phyloP scores from a whole-genome alignment of 2,113 vertebrate species.

The Psittacus erithacus region DNA sequence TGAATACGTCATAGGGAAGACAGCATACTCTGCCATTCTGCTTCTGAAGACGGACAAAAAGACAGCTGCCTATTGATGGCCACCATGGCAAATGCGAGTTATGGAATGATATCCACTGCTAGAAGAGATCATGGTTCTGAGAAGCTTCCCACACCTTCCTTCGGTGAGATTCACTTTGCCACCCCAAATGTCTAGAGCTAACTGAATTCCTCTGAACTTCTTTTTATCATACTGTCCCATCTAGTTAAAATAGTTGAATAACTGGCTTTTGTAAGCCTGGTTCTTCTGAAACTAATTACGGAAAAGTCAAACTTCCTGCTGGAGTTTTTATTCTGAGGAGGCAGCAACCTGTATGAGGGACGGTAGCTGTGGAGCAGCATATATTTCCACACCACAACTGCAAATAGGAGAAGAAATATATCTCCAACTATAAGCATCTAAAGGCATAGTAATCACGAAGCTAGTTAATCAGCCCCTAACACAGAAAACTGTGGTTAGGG shows the following conservation, averaged over 20 bases:
- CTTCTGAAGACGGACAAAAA: not conserved
- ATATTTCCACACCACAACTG: not conserved
- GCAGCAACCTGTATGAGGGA: not conserved
- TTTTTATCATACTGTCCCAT: not conserved
- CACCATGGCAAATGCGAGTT: fast-evolving
- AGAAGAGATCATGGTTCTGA: not conserved
- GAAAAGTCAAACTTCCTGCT: not conserved
- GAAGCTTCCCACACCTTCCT: not conserved
- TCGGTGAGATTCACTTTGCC: not conserved
- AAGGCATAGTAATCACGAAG: not conserved
- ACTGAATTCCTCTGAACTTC: not conserved
- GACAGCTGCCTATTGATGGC: not conserved
- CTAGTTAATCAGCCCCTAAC: not conserved
- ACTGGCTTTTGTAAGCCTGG: not conserved
- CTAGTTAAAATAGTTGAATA: not conserved
- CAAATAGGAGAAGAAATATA: not conserved
- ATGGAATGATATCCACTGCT: not conserved
- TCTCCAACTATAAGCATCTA: not conserved
- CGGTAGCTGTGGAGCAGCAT: not conserved
- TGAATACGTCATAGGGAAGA: not conserved
- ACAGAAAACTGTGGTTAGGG: not conserved
- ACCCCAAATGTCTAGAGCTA: not conserved
- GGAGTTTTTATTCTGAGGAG: not conserved
- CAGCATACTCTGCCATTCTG: not conserved
- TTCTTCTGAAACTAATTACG: not conserved